Evolutionary conservation across 2,113 vertebrate species (phyloP).

Genomic region (Pterocles burchelli): DNA sequence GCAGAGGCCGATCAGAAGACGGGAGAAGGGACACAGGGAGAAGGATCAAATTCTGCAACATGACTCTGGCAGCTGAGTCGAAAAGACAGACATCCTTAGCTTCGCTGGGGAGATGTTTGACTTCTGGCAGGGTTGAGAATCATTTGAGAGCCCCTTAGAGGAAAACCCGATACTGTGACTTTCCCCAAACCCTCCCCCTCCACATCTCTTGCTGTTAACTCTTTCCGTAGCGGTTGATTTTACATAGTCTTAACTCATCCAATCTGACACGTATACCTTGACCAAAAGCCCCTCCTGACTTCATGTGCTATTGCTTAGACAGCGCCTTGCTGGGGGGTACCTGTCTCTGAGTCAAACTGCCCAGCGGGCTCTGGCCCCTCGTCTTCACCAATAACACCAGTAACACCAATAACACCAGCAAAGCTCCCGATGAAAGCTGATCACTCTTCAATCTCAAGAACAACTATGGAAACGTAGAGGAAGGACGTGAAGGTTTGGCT

Average conservation of each 20-base stretch:
- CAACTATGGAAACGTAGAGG: background rate
- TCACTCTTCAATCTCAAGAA: background rate
- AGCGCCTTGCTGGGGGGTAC: background rate
- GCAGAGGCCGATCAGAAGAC: background rate
- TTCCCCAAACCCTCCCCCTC: background rate
- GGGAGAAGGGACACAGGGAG: background rate
- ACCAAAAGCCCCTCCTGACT: background rate
- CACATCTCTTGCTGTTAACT: slow-evolving; percentile 16
- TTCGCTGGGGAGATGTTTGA: background rate
- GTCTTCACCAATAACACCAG: background rate
- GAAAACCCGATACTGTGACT: slow-evolving; percentile 24
- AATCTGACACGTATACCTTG: background rate
- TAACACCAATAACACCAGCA: background rate
- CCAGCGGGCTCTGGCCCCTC: background rate
- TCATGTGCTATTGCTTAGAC: background rate
- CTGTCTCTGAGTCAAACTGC: background rate
- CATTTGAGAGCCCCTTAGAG: slow-evolving; percentile 49
- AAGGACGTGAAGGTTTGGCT: background rate
- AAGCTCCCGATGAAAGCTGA: background rate
- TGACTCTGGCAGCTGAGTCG: slow-evolving; percentile 46
- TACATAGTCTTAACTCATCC: background rate
- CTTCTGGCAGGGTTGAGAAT: background rate
- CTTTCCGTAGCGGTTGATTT: slow-evolving; percentile 2
- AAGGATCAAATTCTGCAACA: slow-evolving; percentile 43
- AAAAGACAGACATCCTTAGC: background rate